Evolutionary conservation across 1,140 invertebrate species (phyloP).

Genomic region (Bombus superbus): DNA sequence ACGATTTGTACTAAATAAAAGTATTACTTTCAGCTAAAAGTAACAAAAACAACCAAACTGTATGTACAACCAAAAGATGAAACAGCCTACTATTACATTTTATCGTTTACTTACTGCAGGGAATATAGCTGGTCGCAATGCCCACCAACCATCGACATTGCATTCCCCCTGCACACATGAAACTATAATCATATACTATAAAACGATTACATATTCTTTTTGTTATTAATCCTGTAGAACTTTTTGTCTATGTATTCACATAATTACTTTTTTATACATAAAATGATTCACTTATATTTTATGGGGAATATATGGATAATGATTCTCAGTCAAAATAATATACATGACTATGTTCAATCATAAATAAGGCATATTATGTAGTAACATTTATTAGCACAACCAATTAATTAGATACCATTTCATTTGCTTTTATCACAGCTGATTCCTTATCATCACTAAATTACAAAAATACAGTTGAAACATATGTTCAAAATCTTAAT

Average conservation of each 20-base stretch:
- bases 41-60: constrained; percentile 27
- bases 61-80: constrained; percentile 54
- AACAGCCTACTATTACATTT: constrained; percentile 69
- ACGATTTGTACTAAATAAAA: neutral
- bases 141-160: constrained; percentile 82
- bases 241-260: neutral
- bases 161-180: constrained; percentile 83
- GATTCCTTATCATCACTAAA: neutral
- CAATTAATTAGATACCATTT: constrained; percentile 1
- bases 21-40: constrained; percentile 35
- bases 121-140: constrained; percentile 83
- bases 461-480: neutral
- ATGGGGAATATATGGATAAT: neutral
- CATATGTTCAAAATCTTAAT: constrained; percentile 24
- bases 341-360: neutral
- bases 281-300: neutral
- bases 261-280: neutral
- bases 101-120: constrained; percentile 82
- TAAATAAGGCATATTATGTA: neutral
- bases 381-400: neutral
- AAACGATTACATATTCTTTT: constrained; percentile 53
- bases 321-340: neutral
- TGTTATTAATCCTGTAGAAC: constrained; percentile 14
- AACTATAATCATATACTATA: constrained; percentile 78
- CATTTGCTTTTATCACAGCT: neutral